Evolutionary conservation across 53 echinoderm and acorn worm genomes (phyloP), one percentile per base, ranked within the genome.

Genomic region (Holothuria scabra): DNA sequence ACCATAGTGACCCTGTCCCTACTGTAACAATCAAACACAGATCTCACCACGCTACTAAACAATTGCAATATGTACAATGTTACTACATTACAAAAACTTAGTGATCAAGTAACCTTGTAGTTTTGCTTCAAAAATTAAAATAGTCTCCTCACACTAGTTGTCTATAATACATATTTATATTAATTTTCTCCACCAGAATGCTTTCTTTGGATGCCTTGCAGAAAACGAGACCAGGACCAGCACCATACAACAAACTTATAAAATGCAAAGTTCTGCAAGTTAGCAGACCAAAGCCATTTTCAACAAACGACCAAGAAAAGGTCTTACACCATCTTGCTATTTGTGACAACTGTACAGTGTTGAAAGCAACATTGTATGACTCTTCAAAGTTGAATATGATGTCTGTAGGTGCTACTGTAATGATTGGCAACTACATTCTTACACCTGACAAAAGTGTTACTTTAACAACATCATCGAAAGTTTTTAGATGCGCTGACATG

Each of bases 401-500:
- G 32, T 35, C 30, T 2, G n/a, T 32, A 32, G 69, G 41, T 3
- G 22, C 69, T 35, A 32, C 69, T 30, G 34, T 69, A 4, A 69
- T 69, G 69, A 14, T 38, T 35, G 37, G 31, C 31, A 41, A 69
- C 69, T 69, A 69, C 21, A 69, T 69, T 22, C 31, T 69, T 21
- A 69, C 37, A 34, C 13, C 41, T 35, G 38, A 69, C 20, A 69
- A 69, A 52, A 3, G 35, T 19, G 35, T 38, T 12, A 69, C 69
- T 6, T 9, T 69, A 13, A 38, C 69, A 22, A 32, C 69, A 35
- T 20, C 41, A 69, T 32, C 69, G 35, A 69, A 69, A 69, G 69
- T 69, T 41, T 68, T 69, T 41, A 69, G 35, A 69, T 69, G 69
- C 38, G 69, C 69, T 11, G 37, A 69, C 32, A 69, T 69, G 11